Evolutionary conservation across 2,797 vertebrate species (phyloP).

Genomic region (Malurus splendens): DNA sequence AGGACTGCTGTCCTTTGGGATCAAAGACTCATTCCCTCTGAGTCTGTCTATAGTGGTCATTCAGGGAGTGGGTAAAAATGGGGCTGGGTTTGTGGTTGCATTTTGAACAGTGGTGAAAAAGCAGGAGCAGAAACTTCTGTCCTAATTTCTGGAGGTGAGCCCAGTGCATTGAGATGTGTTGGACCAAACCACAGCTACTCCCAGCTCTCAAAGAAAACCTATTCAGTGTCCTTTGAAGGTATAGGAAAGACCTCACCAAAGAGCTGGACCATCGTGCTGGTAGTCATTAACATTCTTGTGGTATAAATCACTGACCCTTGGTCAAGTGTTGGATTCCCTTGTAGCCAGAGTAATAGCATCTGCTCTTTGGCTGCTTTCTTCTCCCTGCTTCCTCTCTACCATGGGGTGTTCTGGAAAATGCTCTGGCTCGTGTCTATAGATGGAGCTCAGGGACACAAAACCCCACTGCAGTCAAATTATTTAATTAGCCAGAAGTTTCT

Average conservation of each 20-base stretch:
- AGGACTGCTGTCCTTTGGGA: not conserved
- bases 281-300: slow-evolving; percentile 57
- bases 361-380: not conserved
- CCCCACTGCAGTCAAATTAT: not conserved
- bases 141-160: not conserved
- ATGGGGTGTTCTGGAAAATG: slow-evolving; percentile 13
- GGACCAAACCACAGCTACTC: not conserved
- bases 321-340: slow-evolving; percentile 45
- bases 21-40: not conserved
- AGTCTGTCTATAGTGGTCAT: not conserved
- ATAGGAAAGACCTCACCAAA: slow-evolving; percentile 1
- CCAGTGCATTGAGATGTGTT: not conserved
- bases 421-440: not conserved
- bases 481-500: not conserved
- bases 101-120: not conserved
- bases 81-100: not conserved
- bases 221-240: not conserved
- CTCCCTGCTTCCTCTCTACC: not conserved
- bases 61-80: not conserved
- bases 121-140: not conserved
- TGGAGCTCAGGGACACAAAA: not conserved
- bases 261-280: not conserved
- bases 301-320: slow-evolving; percentile 53
- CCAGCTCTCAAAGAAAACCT: not conserved
- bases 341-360: slow-evolving; percentile 40